Base-by-base conservation (phyloP, 2,797 vertebrate species). In the Todus mexicanus region DNA sequence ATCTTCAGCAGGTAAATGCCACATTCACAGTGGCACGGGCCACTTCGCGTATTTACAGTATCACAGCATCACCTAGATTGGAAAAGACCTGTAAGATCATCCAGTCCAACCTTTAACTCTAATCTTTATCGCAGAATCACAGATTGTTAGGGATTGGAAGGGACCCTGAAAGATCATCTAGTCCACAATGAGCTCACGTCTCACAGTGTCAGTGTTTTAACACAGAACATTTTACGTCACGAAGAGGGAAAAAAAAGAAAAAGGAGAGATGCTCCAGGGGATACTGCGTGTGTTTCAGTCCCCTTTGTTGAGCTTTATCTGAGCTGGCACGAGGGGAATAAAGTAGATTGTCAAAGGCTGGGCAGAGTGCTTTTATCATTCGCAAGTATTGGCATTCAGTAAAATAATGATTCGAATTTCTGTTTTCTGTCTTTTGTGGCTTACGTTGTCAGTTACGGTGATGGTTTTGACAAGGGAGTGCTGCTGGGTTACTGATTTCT, bases 381-480 rank as follows among this genome's bases (percentile, higher is more conserved):
- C 90, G 50, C 79, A 92, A 96, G 61, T 97, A 96, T 96, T 96
- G 94, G 95, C 80, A 95, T 88, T 93, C 95, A 95, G 50, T 92
- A 93, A 97, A 95, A 94, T 68, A 95, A 89, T 84, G 78, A 95
- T 96, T 84, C 4, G 19, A 76, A 93, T 96, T 93, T 98, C 97
- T 97, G 98, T 93, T 98, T 97, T 98, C 97, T 98, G 98, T 97
- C 97, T 97, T 97, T 96, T 78, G 87, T 97, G 97, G 96, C 96
- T 97, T 97, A 80, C 71, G 84, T 93, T 98, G 96, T 96, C 97
- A 98, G 96, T 92, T 94, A 69, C 8, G 18, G 77, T 96, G 94
- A 98, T 97, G 97, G 63, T 96, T 98, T 97, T 98, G 98, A 98
- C 98, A 98, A 97, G 97, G 95, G 80, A 97, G 92, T 97, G 98